phyloP scores from a whole-genome alignment of 2,797 vertebrate species.

The Trichosurus vulpecula region DNA sequence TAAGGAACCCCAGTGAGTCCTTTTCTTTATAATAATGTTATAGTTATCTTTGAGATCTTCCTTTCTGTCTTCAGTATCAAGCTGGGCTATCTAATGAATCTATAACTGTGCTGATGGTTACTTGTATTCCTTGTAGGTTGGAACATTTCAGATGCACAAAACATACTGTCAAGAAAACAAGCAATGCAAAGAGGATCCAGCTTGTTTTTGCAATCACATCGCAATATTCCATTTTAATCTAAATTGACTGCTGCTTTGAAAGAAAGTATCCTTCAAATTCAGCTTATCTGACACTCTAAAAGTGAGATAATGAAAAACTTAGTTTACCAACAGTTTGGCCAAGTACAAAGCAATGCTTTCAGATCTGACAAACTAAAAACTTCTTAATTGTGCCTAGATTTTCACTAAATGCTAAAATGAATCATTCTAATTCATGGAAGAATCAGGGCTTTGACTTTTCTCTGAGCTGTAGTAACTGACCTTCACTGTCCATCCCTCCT shows the following conservation, averaged over 20 bases:
- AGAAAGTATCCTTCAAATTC: conserved; percentile 82
- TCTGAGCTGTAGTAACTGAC: background rate
- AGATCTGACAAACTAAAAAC: conserved; percentile 72
- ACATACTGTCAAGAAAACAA: conserved; percentile 85
- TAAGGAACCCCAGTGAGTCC: conserved; percentile 82
- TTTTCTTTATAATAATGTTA: conserved; percentile 82
- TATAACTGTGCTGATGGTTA: conserved; percentile 80
- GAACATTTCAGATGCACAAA: conserved; percentile 80
- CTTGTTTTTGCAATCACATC: conserved; percentile 78
- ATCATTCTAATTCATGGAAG: conserved; percentile 66
- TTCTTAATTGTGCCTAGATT: conserved; percentile 63
- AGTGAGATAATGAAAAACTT: conserved; percentile 77
- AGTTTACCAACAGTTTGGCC: conserved; percentile 80
- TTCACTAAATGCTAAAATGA: conserved; percentile 70
- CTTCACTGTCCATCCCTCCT: background rate
- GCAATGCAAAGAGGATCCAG: conserved; percentile 72
- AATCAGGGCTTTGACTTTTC: conserved; percentile 62
- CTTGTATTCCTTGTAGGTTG: conserved; percentile 67
- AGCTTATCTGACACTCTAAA: conserved; percentile 79
- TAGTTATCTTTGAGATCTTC: conserved; percentile 84
- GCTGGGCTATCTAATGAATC: conserved; percentile 87
- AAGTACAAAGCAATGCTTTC: conserved; percentile 72
- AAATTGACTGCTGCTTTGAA: conserved; percentile 84
- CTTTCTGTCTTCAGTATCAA: conserved; percentile 84
- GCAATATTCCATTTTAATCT: conserved; percentile 83